Percentiles rank a stretch among this genome's conserved stretches.
phyloP scores from a whole-genome alignment of 2,888 invertebrate species.

The Melinaea marsaeus region DNA sequence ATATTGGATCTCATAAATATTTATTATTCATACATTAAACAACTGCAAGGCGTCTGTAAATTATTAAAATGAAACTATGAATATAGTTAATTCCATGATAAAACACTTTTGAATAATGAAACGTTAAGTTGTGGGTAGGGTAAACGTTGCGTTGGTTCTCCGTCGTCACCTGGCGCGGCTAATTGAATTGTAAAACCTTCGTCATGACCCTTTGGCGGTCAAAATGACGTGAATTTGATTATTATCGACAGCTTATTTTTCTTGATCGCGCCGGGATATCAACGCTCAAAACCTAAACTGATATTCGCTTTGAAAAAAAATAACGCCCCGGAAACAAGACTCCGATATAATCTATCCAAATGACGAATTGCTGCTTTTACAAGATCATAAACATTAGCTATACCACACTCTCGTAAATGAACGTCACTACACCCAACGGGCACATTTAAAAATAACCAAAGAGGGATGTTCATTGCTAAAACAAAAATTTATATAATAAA shows the following conservation, averaged over 20 bases:
- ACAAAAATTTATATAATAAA: conserved; percentile 62
- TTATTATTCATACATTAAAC: conserved; percentile 36
- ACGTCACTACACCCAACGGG: conserved; percentile 51
- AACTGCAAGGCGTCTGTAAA: conserved; percentile 37
- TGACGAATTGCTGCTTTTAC: conserved; percentile 38
- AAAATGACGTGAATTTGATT: conserved; percentile 66
- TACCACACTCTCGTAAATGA: conserved; percentile 32
- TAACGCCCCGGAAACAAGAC: conserved; percentile 3
- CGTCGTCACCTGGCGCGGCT: conserved; percentile 68
- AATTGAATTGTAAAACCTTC: conserved; percentile 76
- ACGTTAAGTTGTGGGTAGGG: conserved; percentile 46
- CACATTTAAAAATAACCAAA: conserved; percentile 57
- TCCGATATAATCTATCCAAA: conserved; percentile 17
- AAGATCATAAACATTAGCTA: conserved; percentile 36
- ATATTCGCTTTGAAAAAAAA: conserved; percentile 32
- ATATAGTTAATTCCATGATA: conserved; percentile 52
- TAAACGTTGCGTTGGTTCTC: conserved; percentile 47
- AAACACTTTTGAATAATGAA: conserved; percentile 60
- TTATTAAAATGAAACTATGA: conserved; percentile 51
- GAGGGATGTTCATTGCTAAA: conserved; percentile 52
- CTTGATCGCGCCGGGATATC: conserved; percentile 56
- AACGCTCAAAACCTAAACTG: conserved; percentile 35
- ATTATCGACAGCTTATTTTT: conserved; percentile 64
- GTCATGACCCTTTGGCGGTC: conserved; percentile 70
- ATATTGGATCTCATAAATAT: conserved; percentile 31